A percentile compares a stretch with the other conserved stretches of the same genome.
Evolutionary conservation across 2,113 vertebrate species (phyloP).

Genomic region (Sapayoa aenigma): DNA sequence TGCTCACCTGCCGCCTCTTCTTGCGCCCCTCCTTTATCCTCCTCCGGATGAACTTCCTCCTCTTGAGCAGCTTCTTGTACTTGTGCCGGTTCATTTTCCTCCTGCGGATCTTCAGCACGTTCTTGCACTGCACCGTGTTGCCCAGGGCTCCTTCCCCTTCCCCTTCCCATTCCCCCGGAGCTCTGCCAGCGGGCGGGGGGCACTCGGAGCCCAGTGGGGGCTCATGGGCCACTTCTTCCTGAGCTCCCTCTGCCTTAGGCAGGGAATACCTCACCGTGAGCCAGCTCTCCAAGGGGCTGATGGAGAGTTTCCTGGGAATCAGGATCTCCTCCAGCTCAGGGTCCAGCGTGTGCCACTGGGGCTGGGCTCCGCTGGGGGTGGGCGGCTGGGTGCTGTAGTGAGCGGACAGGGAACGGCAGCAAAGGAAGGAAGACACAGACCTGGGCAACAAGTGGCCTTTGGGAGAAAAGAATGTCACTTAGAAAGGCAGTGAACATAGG

Average conservation of each 20-base stretch:
- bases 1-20: slow-evolving; percentile 78
- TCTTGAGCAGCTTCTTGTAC: slow-evolving; percentile 87
- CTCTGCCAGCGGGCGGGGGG: neutral
- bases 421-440: neutral
- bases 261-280: slow-evolving; percentile 82
- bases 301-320: slow-evolving; percentile 87
- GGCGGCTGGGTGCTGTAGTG: slow-evolving; percentile 71
- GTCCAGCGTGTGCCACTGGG: slow-evolving; percentile 73
- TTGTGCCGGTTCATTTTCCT: slow-evolving; percentile 93
- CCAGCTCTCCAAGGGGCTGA: slow-evolving; percentile 92
- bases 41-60: slow-evolving; percentile 81
- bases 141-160: neutral
- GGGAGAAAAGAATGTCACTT: neutral
- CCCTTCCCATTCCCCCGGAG: neutral
- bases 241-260: slow-evolving; percentile 58
- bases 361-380: slow-evolving; percentile 58
- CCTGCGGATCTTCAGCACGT: slow-evolving; percentile 87
- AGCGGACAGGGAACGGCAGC: neutral
- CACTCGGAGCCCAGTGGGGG: neutral
- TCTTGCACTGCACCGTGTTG: slow-evolving; percentile 73
- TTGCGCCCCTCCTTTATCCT: slow-evolving; percentile 77
- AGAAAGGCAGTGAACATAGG: neutral
- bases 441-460: slow-evolving; percentile 51
- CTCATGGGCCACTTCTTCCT: neutral
- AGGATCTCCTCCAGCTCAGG: slow-evolving; percentile 87